These are phyloP conservation scores for Helogale parvula DNA, from an alignment of 2,113 vertebrate species.

Conservation along the genomic window DNA sequence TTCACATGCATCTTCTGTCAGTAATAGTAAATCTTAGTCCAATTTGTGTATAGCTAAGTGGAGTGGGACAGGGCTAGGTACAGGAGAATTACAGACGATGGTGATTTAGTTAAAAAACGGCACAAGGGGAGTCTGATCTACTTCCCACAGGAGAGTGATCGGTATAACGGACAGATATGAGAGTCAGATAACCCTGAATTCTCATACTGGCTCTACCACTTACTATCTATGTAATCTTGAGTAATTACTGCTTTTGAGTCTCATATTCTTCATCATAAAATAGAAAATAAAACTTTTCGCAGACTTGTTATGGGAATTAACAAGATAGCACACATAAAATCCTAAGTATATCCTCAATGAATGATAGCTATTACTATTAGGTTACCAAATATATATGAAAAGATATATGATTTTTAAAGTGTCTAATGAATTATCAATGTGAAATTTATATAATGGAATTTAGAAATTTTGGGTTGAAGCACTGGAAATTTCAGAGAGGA, in stretches of 20 bases:
- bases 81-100: not conserved
- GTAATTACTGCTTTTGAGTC: not conserved
- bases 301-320: not conserved
- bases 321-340: not conserved
- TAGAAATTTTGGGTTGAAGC: not conserved
- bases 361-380: not conserved
- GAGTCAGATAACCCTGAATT: not conserved
- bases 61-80: too few species aligned
- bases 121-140: not conserved
- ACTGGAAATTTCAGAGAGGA: not conserved
- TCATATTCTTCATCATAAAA: not conserved
- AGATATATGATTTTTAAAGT: not conserved
- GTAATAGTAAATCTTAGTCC: not conserved
- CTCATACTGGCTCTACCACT: not conserved
- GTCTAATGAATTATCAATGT: not conserved
- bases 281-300: constrained; percentile 37
- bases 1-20: not conserved
- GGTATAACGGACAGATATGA: not conserved
- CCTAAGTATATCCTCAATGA: constrained; percentile 11
- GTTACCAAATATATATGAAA: constrained; percentile 1
- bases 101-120: not conserved
- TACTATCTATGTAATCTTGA: not conserved
- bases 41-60: not conserved
- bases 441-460: not conserved
- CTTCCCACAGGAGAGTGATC: not conserved